Evolutionary conservation across 2,113 vertebrate species (phyloP), one percentile per base, ranked within the genome.

Genomic region (Amphiprion ocellaris): DNA sequence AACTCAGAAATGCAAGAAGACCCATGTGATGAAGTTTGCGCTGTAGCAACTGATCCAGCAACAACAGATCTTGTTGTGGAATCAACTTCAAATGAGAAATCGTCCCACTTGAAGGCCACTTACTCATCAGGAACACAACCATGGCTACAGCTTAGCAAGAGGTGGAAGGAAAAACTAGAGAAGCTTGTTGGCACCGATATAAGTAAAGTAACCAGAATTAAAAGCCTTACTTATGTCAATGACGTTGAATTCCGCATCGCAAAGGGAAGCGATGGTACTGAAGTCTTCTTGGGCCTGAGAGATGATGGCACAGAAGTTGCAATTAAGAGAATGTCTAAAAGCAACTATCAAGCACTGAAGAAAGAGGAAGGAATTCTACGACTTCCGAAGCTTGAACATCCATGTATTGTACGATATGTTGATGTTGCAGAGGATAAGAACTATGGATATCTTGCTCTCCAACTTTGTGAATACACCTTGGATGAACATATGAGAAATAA

Each of bases 381-480:
- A 17, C 87, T 77, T 5, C 81, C 88, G 41, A 8, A 90, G 15
- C 89, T 93, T 1, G 73, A 92, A 2, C 46, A 77, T 73, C 37
- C 28, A 2, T 82, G 17, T 3, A 92, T 94, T 50, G 92, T 94
- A 17, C 61, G 82, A 76, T 92, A 94, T 37, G 37, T 92, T 28
- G 91, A 92, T 26, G 47, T 24, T 65, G 56, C 55, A n/a, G 83
- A 93, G 5, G 92, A 92, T 73, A 15, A 55, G 0, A 12, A 90
- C 69, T 94, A 93, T 86, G 92, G 92, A 26, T 94, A 93, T 68
- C 91, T 94, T 67, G 83, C 24, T 54, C 89, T 93, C 69, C 88
- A 94, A 39, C 93, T 94, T 64, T 94, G 92, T 85, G 94, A 94
- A 77, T 89, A 76, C 85, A 93, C 86, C 1, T 0, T 94, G 65